phyloP scores from a whole-genome alignment of 2,888 invertebrate genomes.

The Dryocosmus kuriphilus region DNA sequence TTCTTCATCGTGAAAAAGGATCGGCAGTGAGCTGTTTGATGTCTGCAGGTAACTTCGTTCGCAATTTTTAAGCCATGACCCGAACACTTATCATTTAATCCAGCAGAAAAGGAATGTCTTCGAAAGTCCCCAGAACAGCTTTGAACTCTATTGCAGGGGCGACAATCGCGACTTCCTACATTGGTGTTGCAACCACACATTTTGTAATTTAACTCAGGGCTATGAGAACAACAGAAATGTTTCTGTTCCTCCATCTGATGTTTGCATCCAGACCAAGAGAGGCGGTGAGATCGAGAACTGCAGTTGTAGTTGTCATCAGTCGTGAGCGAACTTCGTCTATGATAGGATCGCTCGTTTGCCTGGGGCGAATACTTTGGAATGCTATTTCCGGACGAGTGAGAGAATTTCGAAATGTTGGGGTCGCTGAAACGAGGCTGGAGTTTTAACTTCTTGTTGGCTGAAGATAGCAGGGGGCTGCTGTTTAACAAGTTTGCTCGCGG shows the following conservation, averaged over 20 bases:
- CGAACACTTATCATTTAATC: not conserved
- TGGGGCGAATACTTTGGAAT: slow-evolving; percentile 12
- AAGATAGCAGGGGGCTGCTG: not conserved
- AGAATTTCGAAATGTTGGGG: slow-evolving; percentile 29
- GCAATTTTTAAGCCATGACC: not conserved
- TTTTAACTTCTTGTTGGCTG: not conserved
- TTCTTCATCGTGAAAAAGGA: slow-evolving; percentile 43
- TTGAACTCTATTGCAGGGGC: slow-evolving; percentile 23
- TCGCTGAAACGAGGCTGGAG: slow-evolving; percentile 36
- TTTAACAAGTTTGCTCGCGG: slow-evolving; percentile 51
- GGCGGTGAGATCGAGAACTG: slow-evolving; percentile 40
- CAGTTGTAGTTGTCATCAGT: slow-evolving; percentile 44
- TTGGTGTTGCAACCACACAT: slow-evolving; percentile 41
- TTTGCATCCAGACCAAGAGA: slow-evolving; percentile 48
- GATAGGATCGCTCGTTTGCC: not conserved
- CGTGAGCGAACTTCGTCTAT: slow-evolving; percentile 1
- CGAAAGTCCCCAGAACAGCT: slow-evolving; percentile 14
- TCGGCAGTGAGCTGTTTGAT: not conserved
- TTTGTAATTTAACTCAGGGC: slow-evolving; percentile 5
- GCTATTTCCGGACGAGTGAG: not conserved
- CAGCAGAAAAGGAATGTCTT: slow-evolving; percentile 44
- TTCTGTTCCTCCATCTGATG: slow-evolving; percentile 39
- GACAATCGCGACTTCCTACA: slow-evolving; percentile 11
- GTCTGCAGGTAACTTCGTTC: not conserved
- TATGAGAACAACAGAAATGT: slow-evolving; percentile 42